A percentile compares a stretch with the other conserved stretches of the same genome.
phyloP scores from a whole-genome alignment of 2,113 vertebrate genomes.

The human (Homo sapiens) region DNA sequence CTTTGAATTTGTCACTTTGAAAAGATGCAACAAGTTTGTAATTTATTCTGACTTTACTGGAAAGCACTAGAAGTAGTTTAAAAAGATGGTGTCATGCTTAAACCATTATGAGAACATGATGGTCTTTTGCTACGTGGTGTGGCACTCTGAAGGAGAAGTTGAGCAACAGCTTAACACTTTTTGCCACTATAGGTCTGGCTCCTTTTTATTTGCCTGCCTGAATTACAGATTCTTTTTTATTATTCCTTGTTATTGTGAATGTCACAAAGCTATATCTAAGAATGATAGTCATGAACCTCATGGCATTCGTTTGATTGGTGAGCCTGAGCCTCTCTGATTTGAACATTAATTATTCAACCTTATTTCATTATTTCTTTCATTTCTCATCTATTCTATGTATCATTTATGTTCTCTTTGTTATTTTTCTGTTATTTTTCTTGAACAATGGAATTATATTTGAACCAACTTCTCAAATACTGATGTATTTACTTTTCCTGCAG shows the following conservation, averaged over 20 bases:
- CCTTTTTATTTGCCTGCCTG: neutral
- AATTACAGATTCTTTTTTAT: neutral
- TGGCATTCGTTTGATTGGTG: neutral
- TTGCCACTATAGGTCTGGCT: neutral
- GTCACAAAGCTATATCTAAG: neutral
- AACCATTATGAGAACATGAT: neutral
- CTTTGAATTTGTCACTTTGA: neutral
- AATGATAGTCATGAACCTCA: neutral
- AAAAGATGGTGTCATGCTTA: neutral
- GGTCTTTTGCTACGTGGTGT: too few species aligned
- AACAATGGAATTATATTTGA: neutral
- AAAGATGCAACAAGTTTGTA: neutral
- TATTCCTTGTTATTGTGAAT: neutral
- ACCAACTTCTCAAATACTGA: neutral
- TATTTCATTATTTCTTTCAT: constrained; percentile 19
- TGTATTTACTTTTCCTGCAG: neutral
- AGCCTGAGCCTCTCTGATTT: neutral
- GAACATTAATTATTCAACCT: neutral
- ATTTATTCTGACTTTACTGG: neutral
- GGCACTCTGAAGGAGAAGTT: neutral
- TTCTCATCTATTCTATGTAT: neutral
- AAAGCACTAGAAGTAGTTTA: neutral
- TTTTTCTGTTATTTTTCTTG: neutral
- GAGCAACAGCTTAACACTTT: fast-evolving
- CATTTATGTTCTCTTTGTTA: neutral